Base-by-base conservation (phyloP, 2,888 invertebrate species). In the Rotaria macrura region DNA sequence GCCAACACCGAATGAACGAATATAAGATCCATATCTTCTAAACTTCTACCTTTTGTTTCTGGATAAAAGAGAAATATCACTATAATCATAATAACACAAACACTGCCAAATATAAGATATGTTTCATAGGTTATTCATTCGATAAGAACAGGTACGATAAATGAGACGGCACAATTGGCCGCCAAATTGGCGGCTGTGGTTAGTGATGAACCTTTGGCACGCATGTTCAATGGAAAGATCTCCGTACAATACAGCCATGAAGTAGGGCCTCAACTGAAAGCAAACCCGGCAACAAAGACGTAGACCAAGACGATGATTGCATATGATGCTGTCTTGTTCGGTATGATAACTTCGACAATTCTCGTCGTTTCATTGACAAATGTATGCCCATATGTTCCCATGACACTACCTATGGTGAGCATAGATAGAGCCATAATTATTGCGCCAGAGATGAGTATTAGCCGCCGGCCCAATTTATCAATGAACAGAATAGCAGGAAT, bases 21-120 rank as follows among this genome's bases (percentile, higher is more conserved):
- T 9, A 85, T 84, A 84, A 57, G 65, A 74, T 85, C 85, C 25
- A 85, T 52, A 57, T 85, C 85, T 49, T 85, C 85, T 40, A 54
- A 85, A 29, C 47, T 40, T n/a, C 14, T 29, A 43, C 74, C 40
- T 25, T 34, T 40, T 38, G 85, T 38, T 40, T 79, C 54, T 12
- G 40, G 74, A 38, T 54, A 25, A n/a, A 79, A 34, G 10, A 57
- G 12, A n/a, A n/a, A 57, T 57, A 57, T 29, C 7, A 25, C 4
- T 10, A n/a, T 29, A n/a, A 6, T 12, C 57, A 57, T 57, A 57
- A 17, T 57, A 57, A 57, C n/a, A 57, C 57, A 57, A 7, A 57
- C 25, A 10, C 25, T 57, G n/a, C 57, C 57, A 2, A 57, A 57
- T 10, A 57, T 57, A 25, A 57, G 29, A 57, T 57, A 57, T 1